Base-by-base conservation (phyloP, 1,140 invertebrate species). In the Steinernema feltiae region DNA sequence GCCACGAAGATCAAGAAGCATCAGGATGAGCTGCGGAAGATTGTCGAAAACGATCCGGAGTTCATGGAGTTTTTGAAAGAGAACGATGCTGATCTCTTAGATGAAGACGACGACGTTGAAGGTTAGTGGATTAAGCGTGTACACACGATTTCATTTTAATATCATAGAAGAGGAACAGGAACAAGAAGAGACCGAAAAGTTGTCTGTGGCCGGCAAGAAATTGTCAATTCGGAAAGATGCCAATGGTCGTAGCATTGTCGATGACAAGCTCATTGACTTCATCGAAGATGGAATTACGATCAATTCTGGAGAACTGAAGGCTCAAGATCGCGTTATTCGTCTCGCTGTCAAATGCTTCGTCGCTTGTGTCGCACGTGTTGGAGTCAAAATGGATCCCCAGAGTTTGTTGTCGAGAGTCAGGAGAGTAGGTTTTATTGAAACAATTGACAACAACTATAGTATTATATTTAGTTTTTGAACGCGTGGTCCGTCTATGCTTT, bases 21-120 rank as follows among this genome's bases (percentile, higher is more conserved):
- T 27, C 53, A 63, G 7, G 53, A 63, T 3, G 53, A 63, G 53
- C 24, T 63, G 24, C 7, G 3, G 53, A 63, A 63, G 24, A 63
- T 63, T 21, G 24, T 27, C 2, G 53, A 63, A 63, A 63, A 63
- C 24, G 53, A 63, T 27, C 53, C 53, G 12, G 53, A 63, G 24
- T 63, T 63, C 53, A 63, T 63, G 53, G 53, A 63, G 53, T 63
- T 63, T 21, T 27, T 63, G 53, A 63, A 63, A 21, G 53, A 63
- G 53, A 7, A 63, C 24, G 53, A 63, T 63, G 53, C 53, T 63
- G 53, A 63, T 63, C 53, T 63, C 24, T 27, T 63, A 21, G 53
- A 63, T 7, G n/a, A n/a, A n/a, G 24, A 12, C 53, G 12, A 63
- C 3, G 53, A 15, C 53, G 24, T 63, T 12, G 53, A 63, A 63